Conservation (phyloP, 2,113 vertebrate species). For the Psettodes erumei region DNA sequence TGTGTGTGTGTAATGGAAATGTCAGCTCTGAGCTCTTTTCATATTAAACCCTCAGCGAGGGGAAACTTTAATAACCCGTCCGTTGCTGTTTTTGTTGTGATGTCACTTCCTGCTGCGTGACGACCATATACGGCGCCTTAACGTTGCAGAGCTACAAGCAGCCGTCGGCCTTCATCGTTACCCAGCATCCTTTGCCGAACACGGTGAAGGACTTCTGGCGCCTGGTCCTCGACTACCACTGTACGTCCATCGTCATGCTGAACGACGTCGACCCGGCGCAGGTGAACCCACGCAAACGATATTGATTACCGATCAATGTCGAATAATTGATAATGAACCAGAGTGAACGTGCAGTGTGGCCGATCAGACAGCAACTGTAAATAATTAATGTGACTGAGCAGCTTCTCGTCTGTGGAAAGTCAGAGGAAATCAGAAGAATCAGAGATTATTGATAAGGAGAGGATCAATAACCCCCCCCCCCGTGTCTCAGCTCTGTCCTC, state of each 20-base stretch:
- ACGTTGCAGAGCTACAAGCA: slow-evolving; percentile 95
- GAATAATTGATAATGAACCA: no score
- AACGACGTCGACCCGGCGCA: slow-evolving; percentile 97
- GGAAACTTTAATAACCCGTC: background rate
- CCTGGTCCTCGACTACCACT: slow-evolving; percentile 96
- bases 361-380: no score
- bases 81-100: background rate
- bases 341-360: no score
- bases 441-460: background rate
- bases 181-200: slow-evolving; percentile 97
- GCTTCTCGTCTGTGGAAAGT: no score
- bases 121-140: background rate
- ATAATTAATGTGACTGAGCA: no score
- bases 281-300: slow-evolving; percentile 72
- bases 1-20: background rate
- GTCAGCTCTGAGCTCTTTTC: background rate
- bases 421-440: background rate
- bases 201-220: slow-evolving; percentile 99
- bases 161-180: slow-evolving; percentile 97
- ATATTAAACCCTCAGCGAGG: background rate
- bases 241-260: slow-evolving; percentile 97
- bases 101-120: slow-evolving; percentile 24
- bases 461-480: background rate
- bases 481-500: slow-evolving; percentile 90
- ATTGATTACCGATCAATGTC: background rate